phyloP scores from a whole-genome alignment of 2,888 invertebrate genomes.

The Agrotis puta region DNA sequence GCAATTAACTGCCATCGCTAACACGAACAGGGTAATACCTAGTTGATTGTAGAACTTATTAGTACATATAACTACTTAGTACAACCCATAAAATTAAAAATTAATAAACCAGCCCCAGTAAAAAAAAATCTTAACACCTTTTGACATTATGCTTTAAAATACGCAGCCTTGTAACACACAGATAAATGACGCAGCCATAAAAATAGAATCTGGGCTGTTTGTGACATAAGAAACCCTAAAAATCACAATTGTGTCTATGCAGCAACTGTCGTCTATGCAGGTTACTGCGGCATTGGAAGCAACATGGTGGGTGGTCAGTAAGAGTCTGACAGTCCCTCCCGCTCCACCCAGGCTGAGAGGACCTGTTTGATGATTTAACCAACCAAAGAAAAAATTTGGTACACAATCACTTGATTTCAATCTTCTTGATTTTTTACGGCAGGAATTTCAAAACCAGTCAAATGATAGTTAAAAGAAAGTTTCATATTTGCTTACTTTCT shows the following conservation, averaged over 20 bases:
- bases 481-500: not conserved
- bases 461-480: not conserved
- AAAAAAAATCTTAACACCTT: too few relatives aligned
- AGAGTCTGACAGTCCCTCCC: too few relatives aligned
- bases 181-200: not conserved
- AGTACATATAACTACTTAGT: not conserved
- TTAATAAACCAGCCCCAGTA: too few relatives aligned
- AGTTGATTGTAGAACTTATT: conserved; percentile 1
- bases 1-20: conserved; percentile 34
- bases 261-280: too few relatives aligned
- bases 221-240: not conserved
- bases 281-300: too few relatives aligned
- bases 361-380: too few relatives aligned
- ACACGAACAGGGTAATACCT: conserved; percentile 15
- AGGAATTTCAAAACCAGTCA: not conserved
- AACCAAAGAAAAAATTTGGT: too few relatives aligned
- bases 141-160: not conserved
- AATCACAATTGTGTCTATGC: not conserved
- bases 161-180: not conserved
- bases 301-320: too few relatives aligned
- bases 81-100: too few relatives aligned
- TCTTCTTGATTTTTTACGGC: not conserved
- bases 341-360: too few relatives aligned
- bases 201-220: not conserved
- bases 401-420: not conserved